Base-by-base conservation (phyloP, 1,140 invertebrate genomes). In the Elysia chlorotica region DNA sequence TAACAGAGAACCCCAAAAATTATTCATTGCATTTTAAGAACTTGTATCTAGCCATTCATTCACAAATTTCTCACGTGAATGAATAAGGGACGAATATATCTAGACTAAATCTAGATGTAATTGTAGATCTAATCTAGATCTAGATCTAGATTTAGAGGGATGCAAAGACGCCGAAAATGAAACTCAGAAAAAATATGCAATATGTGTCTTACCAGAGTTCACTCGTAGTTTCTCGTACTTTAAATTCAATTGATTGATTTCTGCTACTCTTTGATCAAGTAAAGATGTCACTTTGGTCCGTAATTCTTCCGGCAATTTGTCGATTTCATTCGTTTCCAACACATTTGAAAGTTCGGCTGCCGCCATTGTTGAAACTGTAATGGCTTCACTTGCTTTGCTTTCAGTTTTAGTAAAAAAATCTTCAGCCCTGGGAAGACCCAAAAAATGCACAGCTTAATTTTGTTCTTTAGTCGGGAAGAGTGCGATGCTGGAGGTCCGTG, bases 201-300 rank as follows among this genome's bases (percentile, higher is more conserved):
- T n/a, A n/a, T n/a, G n/a, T n/a, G n/a, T n/a, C n/a, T 73, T 77
- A 81, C 81, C 81, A 65, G 81, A 81, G 74, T 81, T 76, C 23
- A 83, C 80, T 48, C 75, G 74, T 6, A 83, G 77, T 48, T 75
- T 75, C 67, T 83, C 81, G 70, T 78, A 76, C 56, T 78, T 79
- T 10, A 70, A 68, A 65, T 75, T 80, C 14, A 71, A 38, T 17
- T 78, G 74, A 37, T 80, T 74, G 30, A 77, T 41, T 71, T 79
- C 70, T 33, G 33, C 41, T 48, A 59, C 37, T 70, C 61, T 70
- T 4, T 63, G 74, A 28, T 14, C 57, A 19, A 79, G 65, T 28
- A 73, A 38, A 54, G 35, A 33, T 53, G 78, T 74, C 33, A 82
- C 35, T 71, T 80, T 82, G 0, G 74, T 68, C 37, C 36, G 70